Conservation (phyloP, 2,888 invertebrate genomes). For the Agrypnus murinus region DNA sequence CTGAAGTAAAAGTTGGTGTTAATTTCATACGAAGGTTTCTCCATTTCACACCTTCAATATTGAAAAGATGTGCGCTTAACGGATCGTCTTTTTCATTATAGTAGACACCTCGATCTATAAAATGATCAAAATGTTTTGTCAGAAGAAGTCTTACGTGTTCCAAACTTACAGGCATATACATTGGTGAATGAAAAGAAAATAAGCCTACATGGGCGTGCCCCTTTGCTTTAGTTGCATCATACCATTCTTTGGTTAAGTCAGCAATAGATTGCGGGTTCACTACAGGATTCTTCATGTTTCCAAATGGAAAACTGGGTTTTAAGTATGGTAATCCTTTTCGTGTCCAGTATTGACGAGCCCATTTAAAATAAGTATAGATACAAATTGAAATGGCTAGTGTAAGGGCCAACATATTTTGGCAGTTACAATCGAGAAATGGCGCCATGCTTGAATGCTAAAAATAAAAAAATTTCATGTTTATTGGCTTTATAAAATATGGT, state of each 20-base stretch:
- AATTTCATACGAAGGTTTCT: no score
- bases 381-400: no score
- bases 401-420: no score
- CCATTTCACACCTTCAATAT: conserved; percentile 71
- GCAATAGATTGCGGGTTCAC: background rate
- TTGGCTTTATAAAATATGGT: no score
- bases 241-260: background rate
- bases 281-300: background rate
- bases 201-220: background rate
- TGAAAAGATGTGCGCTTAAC: conserved; percentile 74
- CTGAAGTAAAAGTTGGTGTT: no score
- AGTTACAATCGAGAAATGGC: no score
- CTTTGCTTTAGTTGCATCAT: background rate
- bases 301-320: background rate
- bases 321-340: background rate
- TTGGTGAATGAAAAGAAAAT: conserved; percentile 34
- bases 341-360: background rate
- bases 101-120: conserved; percentile 71
- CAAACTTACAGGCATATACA: conserved; percentile 60
- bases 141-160: conserved; percentile 70
- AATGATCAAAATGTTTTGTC: conserved; percentile 75
- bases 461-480: no score
- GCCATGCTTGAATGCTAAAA: no score
- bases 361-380: conserved; percentile 2
- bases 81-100: no score